Evolutionary conservation across 2,113 vertebrate species (phyloP).

Genomic region (Motacilla tschutschensis): DNA sequence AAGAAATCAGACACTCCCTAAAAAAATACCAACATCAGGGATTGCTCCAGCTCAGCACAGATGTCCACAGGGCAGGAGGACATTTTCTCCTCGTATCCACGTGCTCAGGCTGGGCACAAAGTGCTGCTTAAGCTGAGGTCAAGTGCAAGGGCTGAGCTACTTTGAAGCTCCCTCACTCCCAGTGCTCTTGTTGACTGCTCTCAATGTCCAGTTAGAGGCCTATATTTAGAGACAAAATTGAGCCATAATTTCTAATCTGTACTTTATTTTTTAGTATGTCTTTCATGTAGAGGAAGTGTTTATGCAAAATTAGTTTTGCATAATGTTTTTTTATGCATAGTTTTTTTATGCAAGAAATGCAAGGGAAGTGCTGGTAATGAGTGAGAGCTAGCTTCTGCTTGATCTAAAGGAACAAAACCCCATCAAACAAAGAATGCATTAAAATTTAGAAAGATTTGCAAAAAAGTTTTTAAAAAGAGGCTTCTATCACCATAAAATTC

Average conservation of each 20-base stretch:
- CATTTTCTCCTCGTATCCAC: fast-evolving
- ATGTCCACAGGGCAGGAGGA: not conserved
- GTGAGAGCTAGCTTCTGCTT: not conserved
- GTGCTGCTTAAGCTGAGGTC: not conserved
- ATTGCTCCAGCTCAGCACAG: not conserved
- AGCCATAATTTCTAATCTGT: not conserved
- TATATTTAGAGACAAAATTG: not conserved
- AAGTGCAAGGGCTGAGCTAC: not conserved
- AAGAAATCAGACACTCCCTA: not conserved
- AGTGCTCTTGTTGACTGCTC: not conserved
- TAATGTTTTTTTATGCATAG: no score
- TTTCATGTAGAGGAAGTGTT: not conserved
- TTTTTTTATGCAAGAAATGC: not conserved
- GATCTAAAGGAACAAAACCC: not conserved
- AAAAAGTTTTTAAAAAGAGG: not conserved
- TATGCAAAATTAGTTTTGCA: not conserved
- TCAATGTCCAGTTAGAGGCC: not conserved
- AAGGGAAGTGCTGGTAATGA: not conserved
- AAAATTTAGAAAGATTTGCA: not conserved
- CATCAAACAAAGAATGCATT: not conserved
- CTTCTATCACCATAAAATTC: not conserved
- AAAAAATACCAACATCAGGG: not conserved
- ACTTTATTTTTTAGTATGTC: not conserved
- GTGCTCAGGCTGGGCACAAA: not conserved
- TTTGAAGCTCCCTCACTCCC: not conserved